Base-by-base conservation (phyloP, 2,797 vertebrate genomes). In the Esox lucius region DNA sequence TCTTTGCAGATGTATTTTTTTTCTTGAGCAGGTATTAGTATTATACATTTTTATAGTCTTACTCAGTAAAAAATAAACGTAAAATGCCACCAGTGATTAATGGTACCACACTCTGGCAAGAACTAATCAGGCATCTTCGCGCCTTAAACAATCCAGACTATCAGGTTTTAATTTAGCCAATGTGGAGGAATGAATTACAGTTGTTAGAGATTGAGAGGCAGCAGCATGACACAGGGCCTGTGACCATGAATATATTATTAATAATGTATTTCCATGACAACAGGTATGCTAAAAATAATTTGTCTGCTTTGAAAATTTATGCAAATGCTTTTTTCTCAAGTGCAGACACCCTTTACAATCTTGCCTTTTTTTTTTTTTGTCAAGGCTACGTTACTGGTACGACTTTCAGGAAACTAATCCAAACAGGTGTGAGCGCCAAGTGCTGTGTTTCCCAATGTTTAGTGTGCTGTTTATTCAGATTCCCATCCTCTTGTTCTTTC, bases 201-300 rank as follows among this genome's bases (percentile, higher is more conserved):
- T 74, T 72, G 39, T 80, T 78, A 67, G 70, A 65, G 68, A 76
- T 56, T 65, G 28, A 19, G 5, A 51, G 31, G 31, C 53, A 33
- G 70, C 72, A 73, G 70, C 71, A 70, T 84, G 74, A 81, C 71
- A 51, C 74, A 51, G 77, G 42, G 76, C 75, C 39, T 81, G 70
- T 70, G 68, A 65, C 67, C 17, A 1, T 71, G 61, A 85, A 84
- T 78, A 80, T 67, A 79, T 87, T 81, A 65, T 66, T 80, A 11
- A 46, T 77, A 11, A 46, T 77, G 72, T 77, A 68, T 79, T 87
- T 81, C 80, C 80, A 75, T 75, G 80, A 82, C 81, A 81, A 86
- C 81, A 80, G 66, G 62, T 81, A 77, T 35, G 76, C 81, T 84
- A 84, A 85, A 86, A 89, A 88, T 89, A 87, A 51, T 59, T 22